phyloP scores from a whole-genome alignment of 2,888 invertebrate species.

The Nomada fucata region DNA sequence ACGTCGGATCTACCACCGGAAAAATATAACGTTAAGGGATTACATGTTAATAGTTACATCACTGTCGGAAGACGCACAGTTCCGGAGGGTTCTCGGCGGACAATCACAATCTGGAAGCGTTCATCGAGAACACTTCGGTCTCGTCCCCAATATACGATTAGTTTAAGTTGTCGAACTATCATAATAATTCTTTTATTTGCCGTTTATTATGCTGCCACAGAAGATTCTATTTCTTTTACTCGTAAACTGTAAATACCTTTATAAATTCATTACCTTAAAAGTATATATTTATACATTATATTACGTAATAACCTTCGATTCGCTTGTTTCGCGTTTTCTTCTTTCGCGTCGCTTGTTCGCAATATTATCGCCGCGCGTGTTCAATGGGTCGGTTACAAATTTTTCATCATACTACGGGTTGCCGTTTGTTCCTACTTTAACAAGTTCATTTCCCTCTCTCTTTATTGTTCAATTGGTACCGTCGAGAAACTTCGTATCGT shows the following conservation, averaged over 20 bases:
- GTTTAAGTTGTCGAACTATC: slow-evolving; percentile 80
- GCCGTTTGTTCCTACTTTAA: background rate
- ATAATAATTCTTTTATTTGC: slow-evolving; percentile 76
- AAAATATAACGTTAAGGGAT: slow-evolving; percentile 83
- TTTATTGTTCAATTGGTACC: background rate
- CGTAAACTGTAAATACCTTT: slow-evolving; percentile 81
- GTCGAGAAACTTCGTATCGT: slow-evolving; percentile 25
- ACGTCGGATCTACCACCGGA: slow-evolving; percentile 77
- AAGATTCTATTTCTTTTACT: slow-evolving; percentile 75
- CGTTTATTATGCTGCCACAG: slow-evolving; percentile 80
- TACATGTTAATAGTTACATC: slow-evolving; percentile 84
- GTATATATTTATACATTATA: slow-evolving; percentile 35
- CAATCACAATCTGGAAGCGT: slow-evolving; percentile 40
- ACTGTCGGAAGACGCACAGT: slow-evolving; percentile 77
- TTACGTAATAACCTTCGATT: slow-evolving; percentile 72
- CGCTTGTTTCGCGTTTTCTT: slow-evolving; percentile 29
- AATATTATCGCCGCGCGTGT: slow-evolving; percentile 53
- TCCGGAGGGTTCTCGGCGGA: slow-evolving; percentile 59
- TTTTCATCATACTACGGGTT: slow-evolving; percentile 27
- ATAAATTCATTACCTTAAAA: slow-evolving; percentile 81
- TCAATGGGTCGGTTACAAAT: slow-evolving; percentile 58
- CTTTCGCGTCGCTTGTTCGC: slow-evolving; percentile 43
- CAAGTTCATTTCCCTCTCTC: background rate
- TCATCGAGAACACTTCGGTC: slow-evolving; percentile 65
- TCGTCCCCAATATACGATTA: slow-evolving; percentile 79